phyloP scores from a whole-genome alignment of 1,140 invertebrate species.

The Halictus rubicundus region DNA sequence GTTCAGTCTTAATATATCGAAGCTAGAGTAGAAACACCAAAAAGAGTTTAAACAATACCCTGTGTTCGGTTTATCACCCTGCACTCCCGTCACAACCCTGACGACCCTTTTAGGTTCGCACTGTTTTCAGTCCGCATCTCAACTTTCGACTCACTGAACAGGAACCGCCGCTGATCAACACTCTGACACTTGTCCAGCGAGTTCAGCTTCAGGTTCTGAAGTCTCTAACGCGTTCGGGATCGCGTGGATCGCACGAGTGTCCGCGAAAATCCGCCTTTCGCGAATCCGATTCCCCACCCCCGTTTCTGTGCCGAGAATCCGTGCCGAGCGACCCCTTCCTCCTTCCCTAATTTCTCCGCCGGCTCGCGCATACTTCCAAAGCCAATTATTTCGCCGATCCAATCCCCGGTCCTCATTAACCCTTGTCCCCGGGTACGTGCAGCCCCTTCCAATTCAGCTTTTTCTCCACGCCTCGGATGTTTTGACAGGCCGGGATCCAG shows the following conservation, averaged over 20 bases:
- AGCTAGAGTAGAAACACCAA: no score
- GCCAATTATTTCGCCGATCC: constrained; percentile 16
- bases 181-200: no score
- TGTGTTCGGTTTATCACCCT: no score
- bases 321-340: background rate
- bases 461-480: background rate
- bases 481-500: background rate
- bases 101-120: no score
- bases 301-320: background rate
- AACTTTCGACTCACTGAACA: no score
- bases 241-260: background rate
- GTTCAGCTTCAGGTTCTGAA: no score
- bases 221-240: background rate
- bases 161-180: no score
- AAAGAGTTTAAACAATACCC: no score
- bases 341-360: constrained; percentile 11
- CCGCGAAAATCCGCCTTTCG: background rate
- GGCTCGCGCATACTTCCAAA: background rate
- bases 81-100: no score
- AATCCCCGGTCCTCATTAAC: background rate
- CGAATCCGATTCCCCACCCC: background rate
- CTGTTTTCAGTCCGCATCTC: no score
- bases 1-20: no score
- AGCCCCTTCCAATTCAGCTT: background rate
- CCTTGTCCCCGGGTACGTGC: background rate